Conservation (phyloP, 1,140 invertebrate species). For the Daktulosphaira vitifoliae region DNA sequence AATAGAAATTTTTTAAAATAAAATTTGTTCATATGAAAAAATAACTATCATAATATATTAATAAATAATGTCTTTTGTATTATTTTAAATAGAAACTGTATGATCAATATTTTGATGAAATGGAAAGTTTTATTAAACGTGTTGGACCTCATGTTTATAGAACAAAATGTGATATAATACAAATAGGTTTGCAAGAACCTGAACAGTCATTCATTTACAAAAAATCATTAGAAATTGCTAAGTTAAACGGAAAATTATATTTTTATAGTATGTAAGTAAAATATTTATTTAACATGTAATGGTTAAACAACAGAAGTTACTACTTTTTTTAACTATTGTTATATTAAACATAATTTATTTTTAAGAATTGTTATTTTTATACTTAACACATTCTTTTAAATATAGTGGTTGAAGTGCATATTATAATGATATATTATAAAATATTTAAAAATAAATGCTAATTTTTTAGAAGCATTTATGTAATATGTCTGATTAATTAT, state of each 20-base stretch:
- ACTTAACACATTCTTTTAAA: no score
- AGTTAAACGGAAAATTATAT: slow-evolving; percentile 12
- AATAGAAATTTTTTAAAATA: no score
- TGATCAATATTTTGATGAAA: slow-evolving; percentile 24
- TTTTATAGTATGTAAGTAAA: slow-evolving; percentile 34
- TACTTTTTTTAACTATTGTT: no score
- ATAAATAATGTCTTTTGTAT: slow-evolving; percentile 13
- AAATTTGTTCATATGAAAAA: no score
- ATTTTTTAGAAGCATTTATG: no score
- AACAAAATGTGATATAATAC: slow-evolving; percentile 35
- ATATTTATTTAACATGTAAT: neutral
- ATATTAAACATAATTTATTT: no score
- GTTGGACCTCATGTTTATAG: slow-evolving; percentile 26
- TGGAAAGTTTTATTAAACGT: slow-evolving; percentile 17
- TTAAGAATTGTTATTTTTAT: no score
- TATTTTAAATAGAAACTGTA: slow-evolving; percentile 31
- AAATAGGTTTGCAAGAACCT: slow-evolving; percentile 33
- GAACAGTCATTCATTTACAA: slow-evolving; percentile 35
- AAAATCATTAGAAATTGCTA: slow-evolving; percentile 13
- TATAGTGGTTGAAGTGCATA: no score
- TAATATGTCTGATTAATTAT: neutral
- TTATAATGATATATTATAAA: no score
- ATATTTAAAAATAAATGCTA: no score
- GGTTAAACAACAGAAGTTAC: no score
- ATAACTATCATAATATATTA: neutral